These are phyloP conservation scores for Corythornis madagascariensis DNA, from an alignment of 2,113 vertebrate genomes.

Conservation along the genomic window DNA sequence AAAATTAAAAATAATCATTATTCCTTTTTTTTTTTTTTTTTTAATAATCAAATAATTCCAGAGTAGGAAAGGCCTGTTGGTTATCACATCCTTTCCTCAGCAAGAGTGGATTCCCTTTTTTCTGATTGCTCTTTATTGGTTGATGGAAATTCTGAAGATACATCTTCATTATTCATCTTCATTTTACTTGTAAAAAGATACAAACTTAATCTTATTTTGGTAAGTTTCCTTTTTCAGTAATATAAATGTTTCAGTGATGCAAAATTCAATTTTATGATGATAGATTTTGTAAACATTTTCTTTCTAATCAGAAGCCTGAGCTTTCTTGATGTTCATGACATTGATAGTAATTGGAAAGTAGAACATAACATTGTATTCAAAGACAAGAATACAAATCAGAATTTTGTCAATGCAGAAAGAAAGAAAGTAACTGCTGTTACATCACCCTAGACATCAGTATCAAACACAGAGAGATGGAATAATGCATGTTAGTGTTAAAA, in stretches of 20 bases:
- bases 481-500: neutral
- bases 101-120: neutral
- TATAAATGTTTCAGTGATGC: neutral
- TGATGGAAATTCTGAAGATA: neutral
- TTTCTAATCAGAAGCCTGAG: neutral
- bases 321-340: neutral
- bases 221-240: neutral
- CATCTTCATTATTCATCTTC: neutral
- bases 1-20: neutral
- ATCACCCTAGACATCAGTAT: neutral
- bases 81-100: neutral
- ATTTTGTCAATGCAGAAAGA: neutral
- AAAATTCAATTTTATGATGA: neutral
- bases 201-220: neutral
- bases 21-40: neutral
- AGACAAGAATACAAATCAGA: neutral
- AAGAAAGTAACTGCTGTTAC: neutral
- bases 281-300: neutral
- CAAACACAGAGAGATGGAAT: neutral
- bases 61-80: neutral
- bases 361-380: neutral
- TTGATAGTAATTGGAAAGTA: neutral
- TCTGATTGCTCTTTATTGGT: neutral
- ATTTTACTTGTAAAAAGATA: neutral
- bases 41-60: neutral